These are phyloP conservation scores for Picathartes gymnocephalus DNA, from an alignment of 2,113 vertebrate genomes.

Conservation along the genomic window DNA sequence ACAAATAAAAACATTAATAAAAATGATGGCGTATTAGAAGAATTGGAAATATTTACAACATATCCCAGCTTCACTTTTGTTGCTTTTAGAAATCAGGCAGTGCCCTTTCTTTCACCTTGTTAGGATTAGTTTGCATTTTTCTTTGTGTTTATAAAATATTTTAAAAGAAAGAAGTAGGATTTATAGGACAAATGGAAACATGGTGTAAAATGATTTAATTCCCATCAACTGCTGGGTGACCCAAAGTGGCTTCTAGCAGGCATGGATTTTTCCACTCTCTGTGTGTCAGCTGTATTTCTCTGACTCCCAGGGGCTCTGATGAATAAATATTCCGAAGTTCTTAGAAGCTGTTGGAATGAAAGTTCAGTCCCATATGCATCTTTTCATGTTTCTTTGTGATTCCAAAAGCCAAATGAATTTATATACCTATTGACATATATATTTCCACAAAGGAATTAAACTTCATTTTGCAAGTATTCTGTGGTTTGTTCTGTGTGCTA, in stretches of 20 bases:
- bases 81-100: slow-evolving; percentile 29
- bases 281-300: slow-evolving; percentile 4
- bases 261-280: slow-evolving; percentile 45
- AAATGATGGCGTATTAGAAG: slow-evolving; percentile 63
- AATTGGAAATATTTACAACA: slow-evolving; percentile 67
- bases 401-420: not conserved
- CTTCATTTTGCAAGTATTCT: not conserved
- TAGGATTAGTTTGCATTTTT: slow-evolving; percentile 58
- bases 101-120: slow-evolving; percentile 59
- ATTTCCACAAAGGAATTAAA: not conserved
- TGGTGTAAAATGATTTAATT: slow-evolving; percentile 46
- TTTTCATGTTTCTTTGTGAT: not conserved
- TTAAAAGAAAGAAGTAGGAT: slow-evolving; percentile 42
- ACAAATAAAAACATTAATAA: slow-evolving; percentile 65
- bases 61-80: slow-evolving; percentile 34
- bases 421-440: not conserved
- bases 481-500: not conserved
- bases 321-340: slow-evolving; percentile 10
- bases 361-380: not conserved
- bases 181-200: slow-evolving; percentile 58
- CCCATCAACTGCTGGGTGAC: slow-evolving; percentile 28
- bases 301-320: not conserved
- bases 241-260: slow-evolving; percentile 11
- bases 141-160: slow-evolving; percentile 56
- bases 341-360: not conserved